A percentile compares a stretch with the other conserved stretches of the same genome.
These are phyloP conservation scores for Listronotus bonariensis DNA, from an alignment of 1,140 invertebrate species.

Conservation along the genomic window DNA sequence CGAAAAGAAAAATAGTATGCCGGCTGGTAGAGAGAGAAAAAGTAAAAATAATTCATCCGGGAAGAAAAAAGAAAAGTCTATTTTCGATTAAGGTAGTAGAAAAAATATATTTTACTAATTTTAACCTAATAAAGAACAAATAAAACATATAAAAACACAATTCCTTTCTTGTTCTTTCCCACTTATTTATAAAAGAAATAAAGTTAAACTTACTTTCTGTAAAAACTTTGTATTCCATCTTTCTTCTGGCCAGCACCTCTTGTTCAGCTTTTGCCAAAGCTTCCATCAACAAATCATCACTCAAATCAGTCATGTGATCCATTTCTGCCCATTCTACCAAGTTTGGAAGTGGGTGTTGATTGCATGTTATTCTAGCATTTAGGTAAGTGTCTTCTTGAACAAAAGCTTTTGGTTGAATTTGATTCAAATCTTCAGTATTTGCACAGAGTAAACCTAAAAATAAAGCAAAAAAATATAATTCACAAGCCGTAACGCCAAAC, in stretches of 20 bases:
- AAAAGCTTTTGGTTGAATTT: conserved; percentile 83
- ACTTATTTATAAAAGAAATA: too few species aligned
- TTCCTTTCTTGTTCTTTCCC: too few species aligned
- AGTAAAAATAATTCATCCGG: too few species aligned
- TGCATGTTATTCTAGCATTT: conserved; percentile 80
- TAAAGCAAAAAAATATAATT: too few species aligned
- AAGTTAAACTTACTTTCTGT: conserved; percentile 59
- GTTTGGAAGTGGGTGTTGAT: conserved; percentile 69
- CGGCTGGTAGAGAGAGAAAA: too few species aligned
- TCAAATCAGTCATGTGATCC: conserved; percentile 57
- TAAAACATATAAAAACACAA: too few species aligned
- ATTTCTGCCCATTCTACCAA: conserved; percentile 67
- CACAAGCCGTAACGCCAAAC: too few species aligned
- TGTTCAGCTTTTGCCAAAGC: conserved; percentile 76
- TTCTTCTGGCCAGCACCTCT: conserved; percentile 71
- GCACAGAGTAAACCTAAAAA: conserved; percentile 78
- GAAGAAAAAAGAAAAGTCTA: too few species aligned
- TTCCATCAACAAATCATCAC: conserved; percentile 63
- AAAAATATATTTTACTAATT: too few species aligned
- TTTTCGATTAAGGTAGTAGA: too few species aligned
- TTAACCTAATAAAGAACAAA: too few species aligned
- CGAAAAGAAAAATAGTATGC: too few species aligned
- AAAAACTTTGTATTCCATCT: conserved; percentile 79
- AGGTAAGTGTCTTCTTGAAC: conserved; percentile 85
- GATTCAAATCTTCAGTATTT: conserved; percentile 69